A percentile compares a stretch with the other conserved stretches of the same genome.
Conservation (phyloP, 2,888 invertebrate species). For the Pinctada fucata region DNA sequence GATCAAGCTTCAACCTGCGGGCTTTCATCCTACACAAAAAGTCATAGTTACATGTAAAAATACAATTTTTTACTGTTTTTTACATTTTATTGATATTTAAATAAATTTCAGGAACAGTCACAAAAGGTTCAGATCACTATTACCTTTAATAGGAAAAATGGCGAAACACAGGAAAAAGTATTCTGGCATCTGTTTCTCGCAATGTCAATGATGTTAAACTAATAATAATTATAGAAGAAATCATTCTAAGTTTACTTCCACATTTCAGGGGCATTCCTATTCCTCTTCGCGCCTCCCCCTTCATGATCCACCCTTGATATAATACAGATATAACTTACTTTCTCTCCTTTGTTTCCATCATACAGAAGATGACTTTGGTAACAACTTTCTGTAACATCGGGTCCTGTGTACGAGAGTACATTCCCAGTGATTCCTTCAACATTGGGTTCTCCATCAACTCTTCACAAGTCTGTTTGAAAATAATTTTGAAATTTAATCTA, state of each 20-base stretch:
- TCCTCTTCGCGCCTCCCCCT: too few species aligned
- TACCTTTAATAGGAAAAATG: too few species aligned
- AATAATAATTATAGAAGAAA: too few species aligned
- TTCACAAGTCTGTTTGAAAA: constrained; percentile 62
- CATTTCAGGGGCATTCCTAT: too few species aligned
- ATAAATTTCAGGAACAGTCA: too few species aligned
- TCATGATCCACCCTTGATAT: too few species aligned
- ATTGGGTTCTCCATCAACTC: constrained; percentile 57
- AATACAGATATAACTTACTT: constrained; percentile 53
- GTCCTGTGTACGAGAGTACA: constrained; percentile 65
- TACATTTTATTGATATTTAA: too few species aligned
- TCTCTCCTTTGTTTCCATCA: constrained; percentile 62
- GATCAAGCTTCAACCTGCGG: constrained; percentile 57
- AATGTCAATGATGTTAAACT: too few species aligned
- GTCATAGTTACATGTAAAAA: not conserved
- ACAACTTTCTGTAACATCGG: constrained; percentile 72
- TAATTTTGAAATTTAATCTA: constrained; percentile 19
- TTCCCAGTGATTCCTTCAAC: constrained; percentile 61
- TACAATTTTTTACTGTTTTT: not conserved
- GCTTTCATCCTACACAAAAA: constrained; percentile 51
- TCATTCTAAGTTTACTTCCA: too few species aligned
- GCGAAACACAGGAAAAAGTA: too few species aligned
- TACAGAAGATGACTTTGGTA: constrained; percentile 70
- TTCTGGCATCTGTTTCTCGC: too few species aligned
- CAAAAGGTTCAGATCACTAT: too few species aligned